Conservation (phyloP, 2,113 vertebrate genomes). For the Prunella himalayana region DNA sequence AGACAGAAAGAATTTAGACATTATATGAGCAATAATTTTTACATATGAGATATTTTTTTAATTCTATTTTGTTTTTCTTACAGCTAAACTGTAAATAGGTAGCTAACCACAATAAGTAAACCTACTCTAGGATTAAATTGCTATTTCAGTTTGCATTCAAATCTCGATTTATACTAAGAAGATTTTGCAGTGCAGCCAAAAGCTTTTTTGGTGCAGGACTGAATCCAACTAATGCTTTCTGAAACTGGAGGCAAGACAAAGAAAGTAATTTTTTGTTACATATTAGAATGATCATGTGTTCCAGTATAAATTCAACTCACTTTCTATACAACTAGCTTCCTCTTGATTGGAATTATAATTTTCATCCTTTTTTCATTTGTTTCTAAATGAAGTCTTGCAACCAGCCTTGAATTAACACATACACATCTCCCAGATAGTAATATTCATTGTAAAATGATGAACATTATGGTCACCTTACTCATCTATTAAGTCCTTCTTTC, state of each 20-base stretch:
- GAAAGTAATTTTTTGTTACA: neutral
- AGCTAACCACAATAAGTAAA: neutral
- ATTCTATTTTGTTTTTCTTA: neutral
- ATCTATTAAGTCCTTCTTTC: neutral
- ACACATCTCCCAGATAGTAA: neutral
- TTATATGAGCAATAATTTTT: neutral
- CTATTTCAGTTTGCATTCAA: neutral
- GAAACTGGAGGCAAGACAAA: neutral
- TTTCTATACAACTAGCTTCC: neutral
- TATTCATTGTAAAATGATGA: neutral
- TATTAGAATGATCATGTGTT: neutral
- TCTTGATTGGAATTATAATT: neutral
- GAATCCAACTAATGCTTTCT: neutral
- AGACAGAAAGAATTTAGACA: neutral
- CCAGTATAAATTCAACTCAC: neutral
- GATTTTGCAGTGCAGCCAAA: neutral
- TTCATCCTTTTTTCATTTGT: neutral
- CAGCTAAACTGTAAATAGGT: neutral
- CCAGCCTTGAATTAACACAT: neutral
- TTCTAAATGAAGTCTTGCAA: neutral
- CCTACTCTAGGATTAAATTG: neutral
- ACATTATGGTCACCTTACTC: neutral
- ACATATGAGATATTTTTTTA: accelerated
- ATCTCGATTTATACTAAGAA: neutral
- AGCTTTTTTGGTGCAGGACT: neutral